These are phyloP conservation scores for Coronaproctus castanopsis DNA, from an alignment of 2,888 invertebrate genomes.

Conservation along the genomic window DNA sequence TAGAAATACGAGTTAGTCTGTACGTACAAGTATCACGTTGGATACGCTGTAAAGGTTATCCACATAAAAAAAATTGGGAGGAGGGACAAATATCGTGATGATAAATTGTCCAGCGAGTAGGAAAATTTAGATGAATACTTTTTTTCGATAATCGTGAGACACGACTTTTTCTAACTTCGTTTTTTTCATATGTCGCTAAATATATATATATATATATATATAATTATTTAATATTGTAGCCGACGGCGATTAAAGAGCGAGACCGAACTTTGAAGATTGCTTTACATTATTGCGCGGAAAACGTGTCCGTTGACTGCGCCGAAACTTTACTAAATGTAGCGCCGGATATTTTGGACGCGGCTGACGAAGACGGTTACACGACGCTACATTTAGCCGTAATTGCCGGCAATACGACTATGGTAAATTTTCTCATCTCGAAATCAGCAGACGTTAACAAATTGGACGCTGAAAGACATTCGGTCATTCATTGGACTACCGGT, in stretches of 20 bases:
- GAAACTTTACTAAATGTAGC: conserved; percentile 57
- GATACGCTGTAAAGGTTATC: no score
- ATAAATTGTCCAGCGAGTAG: no score
- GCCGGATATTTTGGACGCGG: conserved; percentile 60
- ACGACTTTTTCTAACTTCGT: no score
- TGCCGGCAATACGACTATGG: conserved; percentile 68
- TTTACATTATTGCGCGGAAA: conserved; percentile 78
- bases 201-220: no score
- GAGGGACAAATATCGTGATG: no score
- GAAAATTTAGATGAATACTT: no score
- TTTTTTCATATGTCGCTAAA: no score
- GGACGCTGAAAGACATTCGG: conserved; percentile 86
- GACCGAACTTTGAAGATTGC: conserved; percentile 71
- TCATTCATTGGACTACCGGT: conserved; percentile 98
- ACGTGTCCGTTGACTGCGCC: conserved; percentile 38
- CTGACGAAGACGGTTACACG: conserved; percentile 86
- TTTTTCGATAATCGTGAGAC: no score
- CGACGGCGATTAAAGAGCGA: conserved; percentile 41
- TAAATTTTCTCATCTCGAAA: conserved; percentile 65
- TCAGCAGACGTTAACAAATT: conserved; percentile 75
- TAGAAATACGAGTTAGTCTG: no score
- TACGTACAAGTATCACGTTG: no score
- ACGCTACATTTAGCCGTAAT: conserved; percentile 89
- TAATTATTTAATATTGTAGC: conserved; percentile 27
- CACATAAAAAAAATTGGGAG: no score